These are phyloP conservation scores for Pyrochroa serraticornis DNA, from an alignment of 2,888 invertebrate species.

Conservation along the genomic window DNA sequence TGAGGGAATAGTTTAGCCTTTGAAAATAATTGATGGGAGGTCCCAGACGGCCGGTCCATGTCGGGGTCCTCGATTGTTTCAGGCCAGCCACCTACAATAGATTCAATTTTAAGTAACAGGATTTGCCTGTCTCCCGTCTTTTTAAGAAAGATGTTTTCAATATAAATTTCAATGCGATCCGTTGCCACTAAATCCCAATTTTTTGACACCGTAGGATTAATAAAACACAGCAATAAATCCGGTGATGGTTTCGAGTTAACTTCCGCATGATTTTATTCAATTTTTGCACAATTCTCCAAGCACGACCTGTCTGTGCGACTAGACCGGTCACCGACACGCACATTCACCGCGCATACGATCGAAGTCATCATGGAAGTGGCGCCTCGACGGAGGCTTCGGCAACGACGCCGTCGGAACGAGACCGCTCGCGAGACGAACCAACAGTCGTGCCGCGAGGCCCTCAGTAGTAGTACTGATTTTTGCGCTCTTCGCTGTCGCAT, in stretches of 20 bases:
- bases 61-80: too few species aligned
- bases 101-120: too few species aligned
- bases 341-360: constrained; percentile 50
- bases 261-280: background rate
- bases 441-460: constrained; percentile 55
- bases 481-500: constrained; percentile 24
- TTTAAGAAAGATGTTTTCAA: too few species aligned
- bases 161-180: too few species aligned
- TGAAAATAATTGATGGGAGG: too few species aligned
- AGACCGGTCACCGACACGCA: constrained; percentile 31
- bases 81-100: too few species aligned
- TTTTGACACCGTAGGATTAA: background rate
- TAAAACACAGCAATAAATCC: constrained; percentile 13
- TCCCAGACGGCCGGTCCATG: too few species aligned
- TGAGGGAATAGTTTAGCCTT: too few species aligned
- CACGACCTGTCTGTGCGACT: constrained; percentile 10
- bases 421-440: constrained; percentile 26
- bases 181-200: background rate
- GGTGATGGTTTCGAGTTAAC: constrained; percentile 3
- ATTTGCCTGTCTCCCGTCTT: too few species aligned
- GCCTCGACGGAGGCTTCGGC: constrained; percentile 41
- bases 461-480: constrained; percentile 21
- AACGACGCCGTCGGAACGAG: constrained; percentile 35
- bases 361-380: constrained; percentile 48
- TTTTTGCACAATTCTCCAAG: background rate